A percentile compares a stretch with the other conserved stretches of the same genome.
Evolutionary conservation across 2,113 vertebrate species (phyloP).

Genomic region (Cynopterus brachyotis): DNA sequence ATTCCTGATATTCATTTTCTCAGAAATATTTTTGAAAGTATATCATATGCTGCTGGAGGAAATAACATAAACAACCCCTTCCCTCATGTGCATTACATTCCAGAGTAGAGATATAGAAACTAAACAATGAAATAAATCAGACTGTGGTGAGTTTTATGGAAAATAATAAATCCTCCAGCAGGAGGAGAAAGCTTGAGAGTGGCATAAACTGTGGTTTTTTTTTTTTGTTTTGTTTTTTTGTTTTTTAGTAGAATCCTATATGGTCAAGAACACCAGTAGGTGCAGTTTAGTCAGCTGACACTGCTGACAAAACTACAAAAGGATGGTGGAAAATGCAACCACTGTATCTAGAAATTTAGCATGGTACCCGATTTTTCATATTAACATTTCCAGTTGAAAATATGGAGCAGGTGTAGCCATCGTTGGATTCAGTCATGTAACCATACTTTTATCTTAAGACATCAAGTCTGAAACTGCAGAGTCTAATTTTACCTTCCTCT

Average conservation of each 20-base stretch:
- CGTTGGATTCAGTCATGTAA: neutral
- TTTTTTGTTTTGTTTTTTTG: neutral
- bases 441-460: neutral
- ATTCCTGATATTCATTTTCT: neutral
- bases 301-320: no score
- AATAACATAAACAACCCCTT: neutral
- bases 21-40: neutral
- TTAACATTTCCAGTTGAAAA: constrained; percentile 14
- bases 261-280: neutral
- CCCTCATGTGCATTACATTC: neutral
- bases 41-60: neutral
- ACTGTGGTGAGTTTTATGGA: neutral
- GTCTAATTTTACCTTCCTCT: neutral
- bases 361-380: neutral
- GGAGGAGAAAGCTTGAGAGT: neutral
- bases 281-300: neutral
- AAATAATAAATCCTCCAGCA: neutral
- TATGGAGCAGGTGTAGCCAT: neutral
- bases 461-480: neutral
- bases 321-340: neutral
- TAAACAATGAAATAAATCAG: neutral
- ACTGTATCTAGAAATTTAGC: neutral
- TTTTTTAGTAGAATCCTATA: neutral
- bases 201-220: neutral
- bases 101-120: neutral